Base-by-base conservation (phyloP, 2,888 invertebrate genomes). In the Tromatobia lineatoria region DNA sequence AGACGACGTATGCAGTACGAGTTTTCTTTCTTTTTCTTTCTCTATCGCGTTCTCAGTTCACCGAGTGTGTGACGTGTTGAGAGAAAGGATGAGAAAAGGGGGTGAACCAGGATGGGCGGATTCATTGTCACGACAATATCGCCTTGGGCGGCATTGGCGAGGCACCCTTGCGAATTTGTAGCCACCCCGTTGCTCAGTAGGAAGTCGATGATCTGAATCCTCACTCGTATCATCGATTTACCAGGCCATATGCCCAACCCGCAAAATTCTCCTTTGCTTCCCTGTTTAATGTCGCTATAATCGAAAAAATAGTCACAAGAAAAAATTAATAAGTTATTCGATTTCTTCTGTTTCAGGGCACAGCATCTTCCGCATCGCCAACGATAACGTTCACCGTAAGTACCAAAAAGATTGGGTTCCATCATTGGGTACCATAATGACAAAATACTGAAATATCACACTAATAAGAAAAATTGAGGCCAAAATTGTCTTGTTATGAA, bases 111-210 rank as follows among this genome's bases (percentile, higher is more conserved):
- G 50, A 67, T 13, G 61, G 69, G 67, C 82, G 47, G 89, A 89
- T 90, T 92, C 91, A 92, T 93, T 91, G 93, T 90, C 90, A 91
- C 90, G 90, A 92, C 91, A 90, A 93, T 92, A 91, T 91, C 91
- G 93, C 93, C 92, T 90, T 91, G 88, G 90, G 93, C 91, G 86
- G 88, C 91, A 89, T 91, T 89, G 91, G 90, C 91, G 91, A 91
- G 88, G 89, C 87, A 87, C 75, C 80, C 64, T 80, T 90, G 88
- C 88, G 88, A 90, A 90, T 90, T 90, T 89, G 88, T 82, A 87
- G 86, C 82, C 83, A 83, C 77, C 57, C 54, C 29, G 50, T 7
- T 59, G 38, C 59, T 50, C 78, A 75, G 18, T 47, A 66, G 66
- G 54, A 70, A 71, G 74, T 83, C 79, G 73, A 84, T 70, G 80